Conservation (phyloP, 2,113 vertebrate genomes). For the Urocolius indicus region DNA sequence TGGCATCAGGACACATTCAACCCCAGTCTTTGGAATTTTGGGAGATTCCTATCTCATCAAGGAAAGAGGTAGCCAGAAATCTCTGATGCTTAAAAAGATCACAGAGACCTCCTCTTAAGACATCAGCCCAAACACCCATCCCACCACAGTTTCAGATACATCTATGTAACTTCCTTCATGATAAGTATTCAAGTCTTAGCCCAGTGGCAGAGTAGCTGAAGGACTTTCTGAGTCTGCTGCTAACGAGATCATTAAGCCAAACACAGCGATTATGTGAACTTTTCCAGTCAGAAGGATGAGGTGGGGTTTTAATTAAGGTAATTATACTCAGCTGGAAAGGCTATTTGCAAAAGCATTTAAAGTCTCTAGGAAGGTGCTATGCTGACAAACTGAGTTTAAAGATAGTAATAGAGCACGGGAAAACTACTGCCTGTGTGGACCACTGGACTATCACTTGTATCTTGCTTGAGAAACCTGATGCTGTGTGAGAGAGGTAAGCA, state of each 20-base stretch:
- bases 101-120: neutral
- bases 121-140: neutral
- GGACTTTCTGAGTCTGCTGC: neutral
- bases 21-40: neutral
- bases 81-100: neutral
- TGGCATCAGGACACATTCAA: neutral
- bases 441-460: rapidly evolving
- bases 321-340: slow-evolving; percentile 60
- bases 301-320: slow-evolving; percentile 69
- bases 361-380: neutral
- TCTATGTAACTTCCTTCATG: neutral
- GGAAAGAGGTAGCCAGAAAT: neutral
- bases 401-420: rapidly evolving
- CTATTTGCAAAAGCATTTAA: slow-evolving; percentile 62
- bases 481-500: rapidly evolving
- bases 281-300: slow-evolving; percentile 49
- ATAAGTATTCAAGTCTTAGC: neutral
- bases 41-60: neutral
- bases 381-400: neutral
- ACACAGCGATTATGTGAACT: neutral
- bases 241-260: slow-evolving; percentile 58
- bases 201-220: neutral
- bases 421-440: rapidly evolving
- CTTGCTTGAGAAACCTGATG: neutral
- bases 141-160: neutral